Percentiles rank a stretch among this genome's conserved stretches.
phyloP scores from a whole-genome alignment of 1,140 invertebrate genomes.

The Drosophila pallidifrons region DNA sequence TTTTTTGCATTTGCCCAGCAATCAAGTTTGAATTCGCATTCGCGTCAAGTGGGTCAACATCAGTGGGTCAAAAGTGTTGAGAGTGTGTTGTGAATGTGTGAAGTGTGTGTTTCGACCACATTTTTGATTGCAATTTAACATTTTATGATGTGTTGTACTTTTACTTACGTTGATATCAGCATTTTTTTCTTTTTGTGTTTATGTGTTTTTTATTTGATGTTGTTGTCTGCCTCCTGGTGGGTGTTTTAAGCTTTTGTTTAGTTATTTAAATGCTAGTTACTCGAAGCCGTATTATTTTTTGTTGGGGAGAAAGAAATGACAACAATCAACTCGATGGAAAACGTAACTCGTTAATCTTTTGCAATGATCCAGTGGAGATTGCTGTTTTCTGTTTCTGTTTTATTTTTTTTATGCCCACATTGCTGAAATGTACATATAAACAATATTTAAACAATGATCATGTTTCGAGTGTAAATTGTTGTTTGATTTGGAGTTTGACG shows the following conservation, averaged over 20 bases:
- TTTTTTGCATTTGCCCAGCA: neutral
- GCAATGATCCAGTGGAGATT: conserved; percentile 68
- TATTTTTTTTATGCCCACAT: conserved; percentile 71
- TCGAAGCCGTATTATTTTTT: conserved; percentile 53
- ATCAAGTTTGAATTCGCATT: conserved; percentile 5
- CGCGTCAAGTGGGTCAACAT: conserved; percentile 70
- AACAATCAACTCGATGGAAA: conserved; percentile 1
- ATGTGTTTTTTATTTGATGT: conserved; percentile 14
- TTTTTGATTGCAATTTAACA: conserved; percentile 65
- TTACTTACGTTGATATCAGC: conserved; percentile 82
- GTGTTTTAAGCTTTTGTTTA: conserved; percentile 57
- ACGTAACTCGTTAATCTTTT: conserved; percentile 62
- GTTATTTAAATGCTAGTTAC: conserved; percentile 49
- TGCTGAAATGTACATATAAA: conserved; percentile 68
- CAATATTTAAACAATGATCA: conserved; percentile 54
- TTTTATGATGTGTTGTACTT: conserved; percentile 33
- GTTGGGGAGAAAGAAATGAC: conserved; percentile 5
- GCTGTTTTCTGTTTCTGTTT: conserved; percentile 8
- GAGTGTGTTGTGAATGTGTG: neutral
- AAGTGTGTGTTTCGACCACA: conserved; percentile 36
- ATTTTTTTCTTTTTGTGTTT: conserved; percentile 52
- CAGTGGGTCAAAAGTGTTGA: conserved; percentile 65
- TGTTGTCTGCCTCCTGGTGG: conserved; percentile 45
- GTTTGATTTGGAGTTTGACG: conserved; percentile 67
- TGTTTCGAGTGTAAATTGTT: conserved; percentile 68